These are phyloP conservation scores for Neoarius graeffei DNA, from an alignment of 2,113 vertebrate genomes.

Conservation along the genomic window DNA sequence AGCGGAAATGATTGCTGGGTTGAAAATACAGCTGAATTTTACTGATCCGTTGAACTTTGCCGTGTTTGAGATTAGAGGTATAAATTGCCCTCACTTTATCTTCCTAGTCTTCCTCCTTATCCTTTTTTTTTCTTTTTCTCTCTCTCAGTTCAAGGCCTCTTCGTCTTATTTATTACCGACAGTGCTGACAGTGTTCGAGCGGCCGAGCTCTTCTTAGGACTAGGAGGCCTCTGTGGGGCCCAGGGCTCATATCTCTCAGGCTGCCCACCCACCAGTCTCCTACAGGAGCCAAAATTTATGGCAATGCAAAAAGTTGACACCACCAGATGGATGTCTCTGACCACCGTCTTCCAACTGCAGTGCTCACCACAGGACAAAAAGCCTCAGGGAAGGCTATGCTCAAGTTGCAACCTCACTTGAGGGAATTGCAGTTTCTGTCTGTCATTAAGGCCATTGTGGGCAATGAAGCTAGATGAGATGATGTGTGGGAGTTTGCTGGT, in stretches of 20 bases:
- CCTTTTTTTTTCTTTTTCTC: not conserved
- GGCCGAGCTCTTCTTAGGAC: slow-evolving; percentile 6
- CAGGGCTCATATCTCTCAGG: slow-evolving; percentile 35
- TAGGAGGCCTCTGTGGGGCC: slow-evolving; percentile 16
- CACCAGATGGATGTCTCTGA: slow-evolving; percentile 44
- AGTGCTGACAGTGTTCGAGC: slow-evolving; percentile 30
- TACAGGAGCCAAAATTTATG: slow-evolving; percentile 42
- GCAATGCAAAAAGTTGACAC: slow-evolving; percentile 23
- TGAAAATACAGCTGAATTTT: slow-evolving; percentile 9
- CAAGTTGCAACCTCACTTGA: slow-evolving; percentile 40
- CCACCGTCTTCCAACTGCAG: slow-evolving; percentile 19
- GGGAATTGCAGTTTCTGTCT: slow-evolving; percentile 47
- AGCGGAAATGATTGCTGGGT: slow-evolving; percentile 18
- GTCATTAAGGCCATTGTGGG: slow-evolving; percentile 47
- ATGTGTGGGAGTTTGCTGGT: slow-evolving; percentile 12
- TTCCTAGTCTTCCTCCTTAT: not conserved
- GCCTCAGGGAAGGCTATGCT: slow-evolving; percentile 38
- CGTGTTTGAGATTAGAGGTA: slow-evolving; percentile 1
- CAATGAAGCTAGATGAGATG: slow-evolving; percentile 18
- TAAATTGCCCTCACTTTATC: slow-evolving; percentile 4
- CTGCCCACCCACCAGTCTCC: slow-evolving; percentile 27
- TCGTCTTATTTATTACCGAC: slow-evolving; percentile 17
- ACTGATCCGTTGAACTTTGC: slow-evolving; percentile 18
- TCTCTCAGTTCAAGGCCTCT: slow-evolving; percentile 29
- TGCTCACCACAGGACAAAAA: slow-evolving; percentile 31